Percentiles rank a stretch among this genome's conserved stretches.
phyloP scores from a whole-genome alignment of 1,140 invertebrate species.

The Leptinotarsa lineolata region DNA sequence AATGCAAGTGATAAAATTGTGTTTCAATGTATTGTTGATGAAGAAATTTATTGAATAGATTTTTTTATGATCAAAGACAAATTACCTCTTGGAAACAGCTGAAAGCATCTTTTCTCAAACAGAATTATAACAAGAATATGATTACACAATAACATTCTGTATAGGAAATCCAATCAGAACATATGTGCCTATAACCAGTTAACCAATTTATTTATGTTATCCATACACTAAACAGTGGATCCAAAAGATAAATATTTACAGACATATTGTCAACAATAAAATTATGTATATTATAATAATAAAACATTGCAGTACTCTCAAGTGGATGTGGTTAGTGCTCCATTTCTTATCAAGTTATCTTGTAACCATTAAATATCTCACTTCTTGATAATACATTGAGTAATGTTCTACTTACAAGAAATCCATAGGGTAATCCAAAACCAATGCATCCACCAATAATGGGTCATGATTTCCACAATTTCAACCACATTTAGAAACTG shows the following conservation, averaged over 20 bases:
- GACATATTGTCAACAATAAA: background rate
- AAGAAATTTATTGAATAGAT: too few species aligned
- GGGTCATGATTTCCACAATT: constrained; percentile 71
- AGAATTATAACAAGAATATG: background rate
- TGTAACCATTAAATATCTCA: too few species aligned
- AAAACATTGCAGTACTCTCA: too few species aligned
- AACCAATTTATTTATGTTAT: background rate
- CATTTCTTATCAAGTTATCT: too few species aligned
- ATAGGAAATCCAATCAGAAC: too few species aligned
- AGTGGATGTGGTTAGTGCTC: too few species aligned
- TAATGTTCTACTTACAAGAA: constrained; percentile 34
- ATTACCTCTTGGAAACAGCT: background rate
- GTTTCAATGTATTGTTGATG: too few species aligned
- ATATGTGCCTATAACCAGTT: too few species aligned
- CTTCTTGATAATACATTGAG: too few species aligned
- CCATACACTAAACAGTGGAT: too few species aligned
- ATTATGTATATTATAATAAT: background rate
- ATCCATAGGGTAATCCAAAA: constrained; percentile 67
- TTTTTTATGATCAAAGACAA: background rate
- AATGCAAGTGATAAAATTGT: too few species aligned
- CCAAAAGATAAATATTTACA: background rate
- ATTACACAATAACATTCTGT: background rate
- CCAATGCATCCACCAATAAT: constrained; percentile 74
- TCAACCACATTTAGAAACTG: constrained; percentile 51
- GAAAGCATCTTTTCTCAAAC: constrained; percentile 7